These are phyloP conservation scores for Cebus imitator DNA, from an alignment of 2,113 vertebrate genomes.

Conservation along the genomic window DNA sequence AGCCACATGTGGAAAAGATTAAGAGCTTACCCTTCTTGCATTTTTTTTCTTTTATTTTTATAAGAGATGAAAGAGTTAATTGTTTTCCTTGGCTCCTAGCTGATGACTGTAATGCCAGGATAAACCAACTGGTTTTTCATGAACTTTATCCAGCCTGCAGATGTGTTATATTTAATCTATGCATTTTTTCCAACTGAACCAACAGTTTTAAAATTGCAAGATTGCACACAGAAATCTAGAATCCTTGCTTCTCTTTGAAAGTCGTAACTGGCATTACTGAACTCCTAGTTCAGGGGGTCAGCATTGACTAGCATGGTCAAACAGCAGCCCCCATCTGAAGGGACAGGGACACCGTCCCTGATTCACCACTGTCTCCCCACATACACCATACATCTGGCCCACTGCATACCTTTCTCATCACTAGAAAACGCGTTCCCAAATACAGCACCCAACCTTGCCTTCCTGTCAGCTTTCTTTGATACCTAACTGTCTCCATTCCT, in stretches of 20 bases:
- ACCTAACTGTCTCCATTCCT: conserved; percentile 23
- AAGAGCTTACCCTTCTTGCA: neutral
- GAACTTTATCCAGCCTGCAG: neutral
- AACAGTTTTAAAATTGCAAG: conserved; percentile 11
- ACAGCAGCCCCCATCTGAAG: neutral
- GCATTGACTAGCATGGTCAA: neutral
- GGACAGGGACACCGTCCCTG: neutral
- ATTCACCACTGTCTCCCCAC: no score
- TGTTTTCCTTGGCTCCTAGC: neutral
- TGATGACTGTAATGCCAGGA: neutral
- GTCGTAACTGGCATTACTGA: neutral
- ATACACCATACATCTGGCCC: no score
- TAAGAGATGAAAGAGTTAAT: neutral
- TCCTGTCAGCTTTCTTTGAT: neutral
- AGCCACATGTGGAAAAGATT: neutral
- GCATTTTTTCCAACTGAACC: neutral
- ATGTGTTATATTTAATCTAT: neutral
- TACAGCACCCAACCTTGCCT: neutral
- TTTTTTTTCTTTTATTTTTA: neutral
- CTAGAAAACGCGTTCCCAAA: neutral
- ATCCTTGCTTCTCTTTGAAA: neutral
- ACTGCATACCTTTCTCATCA: neutral
- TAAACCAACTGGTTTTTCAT: neutral
- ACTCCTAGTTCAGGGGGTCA: neutral
- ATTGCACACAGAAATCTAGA: neutral